Evolutionary conservation across 2,888 invertebrate genomes (phyloP), one percentile per base, ranked within the genome.

Genomic region (Ellobium chinense): DNA sequence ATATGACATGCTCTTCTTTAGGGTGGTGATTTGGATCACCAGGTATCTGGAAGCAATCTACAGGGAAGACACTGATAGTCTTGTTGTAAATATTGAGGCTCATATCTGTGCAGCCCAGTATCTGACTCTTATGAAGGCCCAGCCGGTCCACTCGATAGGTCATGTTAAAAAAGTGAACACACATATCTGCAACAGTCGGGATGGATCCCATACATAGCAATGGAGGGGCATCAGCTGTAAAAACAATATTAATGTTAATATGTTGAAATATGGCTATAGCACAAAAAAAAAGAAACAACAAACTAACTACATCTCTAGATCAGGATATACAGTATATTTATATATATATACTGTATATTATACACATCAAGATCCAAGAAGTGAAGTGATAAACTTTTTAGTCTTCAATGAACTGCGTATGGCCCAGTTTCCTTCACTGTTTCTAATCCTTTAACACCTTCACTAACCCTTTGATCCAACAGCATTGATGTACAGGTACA

Each of bases 11-110:
- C 12, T 80, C 80, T 31, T 80, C 56, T 68, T 73, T 72, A 0
- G 24, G 73, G 31, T 84, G 82, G 46, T 84, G 80, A 54, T 85
- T 84, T 34, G 84, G 85, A 74, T 86, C 85, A 12, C 88, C 88
- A 0, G 90, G 90, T 76, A 91, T 89, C 83, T 89, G 86, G 83
- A 91, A 91, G 77, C 90, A 91, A 63, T 88, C 89, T 0, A 91
- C 88, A 2, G 90, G 89, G 68, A 89, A 88, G 7, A 86, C 85
- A 36, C 88, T 88, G 18, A 90, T 88, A 21, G 90, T 90, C 69
- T 85, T 86, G 73, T 89, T 89, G 72, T 87, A 90, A 9, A 91
- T 81, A 56, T 87, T 90, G 34, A 91, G 82, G 36, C 86, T 88
- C 70, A 87, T 87, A 77, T 89, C 88, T 54, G 87, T 82, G 75